These are phyloP conservation scores for Turdus rufiventris DNA, from an alignment of 2,113 vertebrate genomes.

Conservation along the genomic window DNA sequence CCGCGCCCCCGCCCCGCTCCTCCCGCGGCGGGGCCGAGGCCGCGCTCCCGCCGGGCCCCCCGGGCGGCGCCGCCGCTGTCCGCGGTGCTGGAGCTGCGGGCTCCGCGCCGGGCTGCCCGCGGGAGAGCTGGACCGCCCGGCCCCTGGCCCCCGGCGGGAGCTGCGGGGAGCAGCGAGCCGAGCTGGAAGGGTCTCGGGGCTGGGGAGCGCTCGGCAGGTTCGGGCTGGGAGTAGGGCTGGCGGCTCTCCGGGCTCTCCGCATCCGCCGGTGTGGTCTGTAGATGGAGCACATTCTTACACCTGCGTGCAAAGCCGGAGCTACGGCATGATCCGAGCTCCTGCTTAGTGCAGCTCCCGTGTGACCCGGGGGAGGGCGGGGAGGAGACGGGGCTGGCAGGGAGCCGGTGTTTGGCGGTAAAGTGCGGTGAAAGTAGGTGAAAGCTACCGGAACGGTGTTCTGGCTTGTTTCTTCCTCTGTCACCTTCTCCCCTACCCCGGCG, in stretches of 20 bases:
- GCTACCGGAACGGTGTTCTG: neutral
- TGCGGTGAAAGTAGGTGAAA: neutral
- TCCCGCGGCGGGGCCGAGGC: neutral
- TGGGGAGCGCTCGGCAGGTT: neutral
- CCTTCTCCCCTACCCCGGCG: neutral
- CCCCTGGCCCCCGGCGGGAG: neutral
- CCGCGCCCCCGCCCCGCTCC: neutral
- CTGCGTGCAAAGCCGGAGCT: slow-evolving; percentile 34
- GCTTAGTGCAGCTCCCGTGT: neutral
- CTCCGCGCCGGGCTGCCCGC: neutral
- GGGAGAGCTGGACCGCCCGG: neutral
- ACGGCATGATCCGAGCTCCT: neutral
- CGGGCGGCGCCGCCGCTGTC: neutral
- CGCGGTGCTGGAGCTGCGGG: neutral
- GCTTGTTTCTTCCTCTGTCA: neutral
- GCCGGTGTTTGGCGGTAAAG: neutral
- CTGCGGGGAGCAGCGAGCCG: too few relatives aligned
- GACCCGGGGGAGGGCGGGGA: neutral
- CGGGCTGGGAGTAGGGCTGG: neutral
- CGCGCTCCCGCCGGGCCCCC: neutral
- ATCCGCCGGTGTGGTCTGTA: neutral
- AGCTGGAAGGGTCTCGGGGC: neutral
- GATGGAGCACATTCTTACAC: slow-evolving; percentile 12
- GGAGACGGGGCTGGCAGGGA: neutral
- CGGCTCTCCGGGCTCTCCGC: neutral